Conservation (phyloP, 2,888 invertebrate genomes). For the Allophyes oxyacanthae region DNA sequence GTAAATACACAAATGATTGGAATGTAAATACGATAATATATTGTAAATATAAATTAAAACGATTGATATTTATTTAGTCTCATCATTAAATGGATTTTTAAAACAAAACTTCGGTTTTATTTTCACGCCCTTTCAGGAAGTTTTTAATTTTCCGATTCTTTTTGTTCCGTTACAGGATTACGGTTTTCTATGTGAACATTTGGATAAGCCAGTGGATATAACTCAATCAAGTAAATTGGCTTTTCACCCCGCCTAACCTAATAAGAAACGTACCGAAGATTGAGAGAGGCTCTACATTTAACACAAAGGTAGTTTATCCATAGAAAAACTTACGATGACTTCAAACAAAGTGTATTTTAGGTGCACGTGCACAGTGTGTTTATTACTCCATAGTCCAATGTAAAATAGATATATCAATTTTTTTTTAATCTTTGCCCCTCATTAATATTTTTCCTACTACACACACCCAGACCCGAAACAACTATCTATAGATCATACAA, state of each 20-base stretch:
- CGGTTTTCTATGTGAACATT: slow-evolving; percentile 18
- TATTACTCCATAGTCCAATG: too few relatives aligned
- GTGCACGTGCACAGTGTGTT: too few relatives aligned
- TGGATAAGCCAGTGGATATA: slow-evolving; percentile 47
- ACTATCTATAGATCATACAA: too few relatives aligned
- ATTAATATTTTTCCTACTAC: too few relatives aligned
- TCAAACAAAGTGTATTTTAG: too few relatives aligned
- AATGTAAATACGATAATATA: slow-evolving; percentile 61
- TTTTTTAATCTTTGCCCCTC: too few relatives aligned
- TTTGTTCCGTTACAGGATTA: slow-evolving; percentile 7
- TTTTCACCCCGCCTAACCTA: slow-evolving; percentile 52
- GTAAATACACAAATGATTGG: slow-evolving; percentile 56
- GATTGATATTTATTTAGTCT: slow-evolving; percentile 56
- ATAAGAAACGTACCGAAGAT: slow-evolving; percentile 35
- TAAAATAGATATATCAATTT: too few relatives aligned
- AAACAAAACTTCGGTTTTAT: slow-evolving; percentile 21
- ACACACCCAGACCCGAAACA: too few relatives aligned
- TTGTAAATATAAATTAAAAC: slow-evolving; percentile 61
- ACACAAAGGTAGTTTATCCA: slow-evolving; percentile 5
- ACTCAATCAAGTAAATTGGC: slow-evolving; percentile 58
- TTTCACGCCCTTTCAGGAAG: background rate
- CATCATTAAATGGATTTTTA: slow-evolving; percentile 55
- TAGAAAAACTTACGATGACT: too few relatives aligned
- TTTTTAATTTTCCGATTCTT: background rate
- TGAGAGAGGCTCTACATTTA: background rate